Evolutionary conservation across 2,113 vertebrate genomes (phyloP), one percentile per base, ranked within the genome.

Genomic region (Cephalopterus ornatus): DNA sequence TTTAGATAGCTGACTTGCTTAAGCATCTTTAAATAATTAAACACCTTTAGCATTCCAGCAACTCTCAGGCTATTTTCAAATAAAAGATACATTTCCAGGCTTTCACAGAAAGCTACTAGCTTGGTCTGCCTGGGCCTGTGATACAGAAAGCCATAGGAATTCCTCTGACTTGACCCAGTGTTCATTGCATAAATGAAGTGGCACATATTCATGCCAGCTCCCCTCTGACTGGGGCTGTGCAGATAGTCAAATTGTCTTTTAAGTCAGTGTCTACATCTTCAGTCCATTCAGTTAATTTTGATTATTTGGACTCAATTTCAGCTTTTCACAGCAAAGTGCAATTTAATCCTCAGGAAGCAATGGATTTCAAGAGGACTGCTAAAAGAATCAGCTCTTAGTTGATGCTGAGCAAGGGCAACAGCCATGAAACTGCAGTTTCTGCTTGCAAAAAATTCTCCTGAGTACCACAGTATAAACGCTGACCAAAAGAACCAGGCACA

Each of bases 1-100:
- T 67, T 90, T 85, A 93, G 71, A 50, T 46, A 92, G 79, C 39
- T 68, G 59, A 22, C 33, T 73, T 72, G 26, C 41, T 90, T 55
- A 92, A 76, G 75, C 32, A 89, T 27, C 73, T 92, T 89, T 88
- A 91, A 94, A 85, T 89, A 88, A 79, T 89, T 76, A 35, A 89
- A 50, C 4, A 19, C 7, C 58, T 73, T 93, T 50, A 67, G 24
- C 21, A 58, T 85, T 76, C 70, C 70, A 61, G 53, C 17, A 93
- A 75, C 35, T 61, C 35, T 65, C 18, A 62, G 41, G 61, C 37
- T 56, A 35, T 62, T 61, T 88, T 89, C 27, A 92, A 88, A 50
- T 37, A 85, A 70, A 93, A 72, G 22, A 26, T 41, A 46, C 5
- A 82, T 68, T 88, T 93, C 52, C 20, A 92, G 44, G 22, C 66